Evolutionary conservation across 2,797 vertebrate genomes (phyloP), one percentile per base, ranked within the genome.

Genomic region (Helarctos malayanus): DNA sequence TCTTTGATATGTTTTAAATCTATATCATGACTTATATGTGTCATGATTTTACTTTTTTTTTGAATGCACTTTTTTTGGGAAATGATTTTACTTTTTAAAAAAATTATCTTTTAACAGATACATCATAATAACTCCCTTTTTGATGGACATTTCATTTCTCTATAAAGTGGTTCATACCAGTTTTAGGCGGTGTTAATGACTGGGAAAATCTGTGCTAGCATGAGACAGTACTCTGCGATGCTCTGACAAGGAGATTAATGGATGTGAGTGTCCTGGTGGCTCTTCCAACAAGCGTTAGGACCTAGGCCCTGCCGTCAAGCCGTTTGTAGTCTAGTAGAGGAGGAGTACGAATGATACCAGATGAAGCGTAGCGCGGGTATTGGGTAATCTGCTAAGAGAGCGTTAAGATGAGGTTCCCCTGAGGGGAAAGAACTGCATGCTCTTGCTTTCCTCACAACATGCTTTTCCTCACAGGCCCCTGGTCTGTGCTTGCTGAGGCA

Each of bases 111-210:
- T 73, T 73, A 73, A 87, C 13, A 85, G 32, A 80, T 69, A 49
- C 16, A 19, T 32, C 23, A 29, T 15, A 38, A 14, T 54, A 90
- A 69, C 32, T 63, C 10, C 56, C 29, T 35, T 81, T 63, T 56
- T 32, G 45, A 81, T 95, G 56, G 65, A 25, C 16, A 81, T 57
- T 91, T 75, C 11, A 56, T 81, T 87, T 78, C 13, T 91, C 91
- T 71, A 85, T 69, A 71, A 90, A 59, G 61, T 61, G 61, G 47
- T 38, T 73, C 23, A 82, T 56, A 38, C 16, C 38, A 47, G 32
- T 73, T 78, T 79, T 68, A 65, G 47, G 45, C 3, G 41, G 35
- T 56, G 47, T 75, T 69, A 69, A 68, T 86, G 47, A 56, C 56
- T 59, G 76, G 81, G 56, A 73, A 86, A 80, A 63, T 81, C 27